Base-by-base conservation (phyloP, 2,797 vertebrate species). In the Chloroceryle amazona region DNA sequence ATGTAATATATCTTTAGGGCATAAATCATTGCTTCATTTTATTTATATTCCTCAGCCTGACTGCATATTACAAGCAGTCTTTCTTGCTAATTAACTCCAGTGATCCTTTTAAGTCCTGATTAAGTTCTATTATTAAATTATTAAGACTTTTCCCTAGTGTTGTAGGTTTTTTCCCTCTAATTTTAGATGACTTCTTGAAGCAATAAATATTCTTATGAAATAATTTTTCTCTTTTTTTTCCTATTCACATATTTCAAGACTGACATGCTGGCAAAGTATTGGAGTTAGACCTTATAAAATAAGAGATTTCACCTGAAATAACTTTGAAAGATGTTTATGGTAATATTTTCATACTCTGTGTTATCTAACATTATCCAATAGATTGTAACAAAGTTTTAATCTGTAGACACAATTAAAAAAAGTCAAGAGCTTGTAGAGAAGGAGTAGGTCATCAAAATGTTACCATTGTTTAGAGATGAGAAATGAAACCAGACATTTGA, bases 81-180 rank as follows among this genome's bases (percentile, higher is more conserved):
- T 89, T 94, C 81, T 90, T 86, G 67, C 44, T 94, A 94, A 95
- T 97, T 94, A 92, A 89, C 83, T 93, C 51, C 67, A 73, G 60
- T 87, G 71, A 92, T 92, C 78, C 74, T 55, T 93, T 89, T 81
- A 90, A 87, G 44, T 82, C 67, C 63, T 79, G 46, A 94, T 81
- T 93, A 90, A 76, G 18, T 91, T 92, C 58, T 89, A 70, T 82
- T 95, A 94, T 80, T 81, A 88, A 96, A 95, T 96, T 95, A 95
- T 89, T 92, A 91, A 87, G 55, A 63, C 26, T 17, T 79, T 82
- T 83, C 81, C 79, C 63, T 82, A 37, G 67, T 61, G 60, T 86
- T 90, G 35, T 31, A 66, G 13, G 13, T 10, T 68, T 89, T 93
- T 87, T 25, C 8, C 13, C n/a, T 85, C 20, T 71, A 86, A 89